These are phyloP conservation scores for Artibeus lituratus DNA, from an alignment of 2,797 vertebrate species.

Conservation along the genomic window DNA sequence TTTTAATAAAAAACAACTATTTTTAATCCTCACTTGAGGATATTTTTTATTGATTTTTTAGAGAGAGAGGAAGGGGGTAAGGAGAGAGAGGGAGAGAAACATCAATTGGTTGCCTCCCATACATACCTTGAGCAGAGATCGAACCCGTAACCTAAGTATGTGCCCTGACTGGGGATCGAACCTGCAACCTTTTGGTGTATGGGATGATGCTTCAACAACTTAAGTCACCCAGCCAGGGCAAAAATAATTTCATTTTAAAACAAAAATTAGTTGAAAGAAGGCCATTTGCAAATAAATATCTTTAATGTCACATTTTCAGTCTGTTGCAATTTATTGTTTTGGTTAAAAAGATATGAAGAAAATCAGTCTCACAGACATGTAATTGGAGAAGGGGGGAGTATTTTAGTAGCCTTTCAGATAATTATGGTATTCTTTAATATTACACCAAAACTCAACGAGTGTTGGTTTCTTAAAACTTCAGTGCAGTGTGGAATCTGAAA, in stretches of 20 bases:
- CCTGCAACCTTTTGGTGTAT: neutral
- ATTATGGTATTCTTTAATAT: neutral
- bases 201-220: neutral
- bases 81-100: neutral
- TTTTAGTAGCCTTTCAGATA: neutral
- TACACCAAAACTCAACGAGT: neutral
- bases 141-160: too few relatives aligned
- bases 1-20: neutral
- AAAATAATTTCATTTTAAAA: neutral
- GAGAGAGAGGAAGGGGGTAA: too few relatives aligned
- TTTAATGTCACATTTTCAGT: neutral
- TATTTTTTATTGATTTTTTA: neutral
- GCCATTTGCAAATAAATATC: neutral
- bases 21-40: neutral
- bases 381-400: neutral
- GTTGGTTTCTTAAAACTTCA: neutral
- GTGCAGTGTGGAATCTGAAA: neutral
- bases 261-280: neutral
- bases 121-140: neutral
- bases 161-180: neutral
- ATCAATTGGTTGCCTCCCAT: neutral
- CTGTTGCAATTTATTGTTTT: neutral
- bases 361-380: neutral
- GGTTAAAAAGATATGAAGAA: slow-evolving; percentile 12
- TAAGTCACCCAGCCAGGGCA: neutral